phyloP scores from a whole-genome alignment of 2,113 vertebrate genomes.

The Pandion haliaetus region DNA sequence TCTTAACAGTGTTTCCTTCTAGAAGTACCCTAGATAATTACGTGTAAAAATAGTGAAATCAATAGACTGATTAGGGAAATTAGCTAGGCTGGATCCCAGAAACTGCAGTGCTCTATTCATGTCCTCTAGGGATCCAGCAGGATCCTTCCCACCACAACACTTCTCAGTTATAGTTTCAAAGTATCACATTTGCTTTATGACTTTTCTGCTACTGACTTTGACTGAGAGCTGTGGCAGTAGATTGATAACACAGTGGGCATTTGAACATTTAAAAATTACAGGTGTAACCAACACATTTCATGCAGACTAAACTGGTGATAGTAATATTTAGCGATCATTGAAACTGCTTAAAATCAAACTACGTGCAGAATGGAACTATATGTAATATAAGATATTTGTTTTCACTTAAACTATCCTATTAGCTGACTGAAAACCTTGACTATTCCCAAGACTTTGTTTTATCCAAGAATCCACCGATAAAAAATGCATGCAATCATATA shows the following conservation, averaged over 20 bases:
- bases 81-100: background rate
- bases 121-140: background rate
- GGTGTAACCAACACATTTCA: background rate
- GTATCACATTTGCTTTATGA: background rate
- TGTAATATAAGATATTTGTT: background rate
- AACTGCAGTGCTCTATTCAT: background rate
- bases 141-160: background rate
- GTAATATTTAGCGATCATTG: background rate
- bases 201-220: background rate
- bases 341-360: background rate
- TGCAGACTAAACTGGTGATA: background rate
- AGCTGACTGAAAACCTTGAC: background rate
- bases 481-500: background rate
- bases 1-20: background rate
- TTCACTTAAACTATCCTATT: background rate
- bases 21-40: background rate
- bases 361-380: background rate
- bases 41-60: background rate
- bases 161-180: background rate
- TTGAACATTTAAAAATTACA: background rate
- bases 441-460: background rate
- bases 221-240: background rate
- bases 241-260: background rate
- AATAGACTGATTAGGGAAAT: background rate
- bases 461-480: background rate